phyloP scores from a whole-genome alignment of 1,140 invertebrate species.

The Megalopta genalis region DNA sequence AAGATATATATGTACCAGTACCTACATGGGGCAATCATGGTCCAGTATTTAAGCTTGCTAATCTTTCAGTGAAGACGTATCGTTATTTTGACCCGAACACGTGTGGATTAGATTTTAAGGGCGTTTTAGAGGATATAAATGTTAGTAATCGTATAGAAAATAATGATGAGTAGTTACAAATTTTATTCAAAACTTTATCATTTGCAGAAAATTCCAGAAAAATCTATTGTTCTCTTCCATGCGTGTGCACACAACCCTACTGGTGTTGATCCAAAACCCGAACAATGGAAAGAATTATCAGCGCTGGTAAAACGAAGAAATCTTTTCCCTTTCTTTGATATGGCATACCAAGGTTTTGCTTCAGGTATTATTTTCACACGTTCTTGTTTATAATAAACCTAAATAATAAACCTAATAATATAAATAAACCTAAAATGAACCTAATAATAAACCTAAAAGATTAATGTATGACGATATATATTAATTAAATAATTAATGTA shows the following conservation, averaged over 20 bases:
- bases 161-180: constrained; percentile 18
- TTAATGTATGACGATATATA: no score
- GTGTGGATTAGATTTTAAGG: constrained; percentile 96
- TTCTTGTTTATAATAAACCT: no score
- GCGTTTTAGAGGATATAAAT: constrained; percentile 93
- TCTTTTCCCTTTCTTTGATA: constrained; percentile 98
- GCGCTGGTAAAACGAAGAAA: constrained; percentile 89
- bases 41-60: constrained; percentile 95
- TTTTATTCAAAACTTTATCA: constrained; percentile 45
- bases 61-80: constrained; percentile 93
- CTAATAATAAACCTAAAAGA: no score
- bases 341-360: constrained; percentile 99
- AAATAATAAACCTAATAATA: no score
- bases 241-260: constrained; percentile 99
- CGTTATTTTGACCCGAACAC: constrained; percentile 97
- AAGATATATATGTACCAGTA: constrained; percentile 95
- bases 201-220: constrained; percentile 94
- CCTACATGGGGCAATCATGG: constrained; percentile 99
- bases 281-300: constrained; percentile 94
- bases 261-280: constrained; percentile 95
- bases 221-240: constrained; percentile 95
- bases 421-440: no score
- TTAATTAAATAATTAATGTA: no score
- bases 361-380: constrained; percentile 80
- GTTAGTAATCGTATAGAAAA: constrained; percentile 81